Conservation (phyloP, 1,140 invertebrate species). For the Eulimnadia texana region DNA sequence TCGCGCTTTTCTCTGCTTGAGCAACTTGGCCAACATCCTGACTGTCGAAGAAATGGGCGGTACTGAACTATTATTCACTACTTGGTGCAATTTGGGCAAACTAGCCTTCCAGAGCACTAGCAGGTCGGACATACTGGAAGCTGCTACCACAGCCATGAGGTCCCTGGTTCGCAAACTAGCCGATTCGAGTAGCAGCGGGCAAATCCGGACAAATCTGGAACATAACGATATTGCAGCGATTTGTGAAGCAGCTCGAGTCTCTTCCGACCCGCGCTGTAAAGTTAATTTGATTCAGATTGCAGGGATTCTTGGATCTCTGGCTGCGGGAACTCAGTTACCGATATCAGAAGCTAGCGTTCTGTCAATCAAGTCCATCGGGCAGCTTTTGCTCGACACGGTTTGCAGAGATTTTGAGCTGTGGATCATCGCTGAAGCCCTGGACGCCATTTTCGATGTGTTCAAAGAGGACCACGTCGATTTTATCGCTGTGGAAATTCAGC, state of each 20-base stretch:
- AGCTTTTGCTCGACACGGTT: conserved; percentile 38
- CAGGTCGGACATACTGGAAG: conserved; percentile 32
- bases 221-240: conserved; percentile 21
- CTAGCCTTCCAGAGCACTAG: conserved; percentile 28
- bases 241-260: conserved; percentile 21
- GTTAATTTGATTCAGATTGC: conserved; percentile 26
- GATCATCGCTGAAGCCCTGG: conserved; percentile 54
- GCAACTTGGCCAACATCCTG: conserved; percentile 45
- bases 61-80: conserved; percentile 32
- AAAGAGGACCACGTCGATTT: conserved; percentile 54
- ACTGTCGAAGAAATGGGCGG: conserved; percentile 44
- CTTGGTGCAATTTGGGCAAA: conserved; percentile 39
- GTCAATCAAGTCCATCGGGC: conserved; percentile 27
- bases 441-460: conserved; percentile 59
- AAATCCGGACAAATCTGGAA: conserved; percentile 21
- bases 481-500: conserved; percentile 42
- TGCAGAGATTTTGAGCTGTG: conserved; percentile 41
- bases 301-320: conserved; percentile 17
- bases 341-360: conserved; percentile 13
- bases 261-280: conserved; percentile 20
- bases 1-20: conserved; percentile 45
- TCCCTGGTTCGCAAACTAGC: conserved; percentile 36
- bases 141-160: conserved; percentile 47
- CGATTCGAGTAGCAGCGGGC: conserved; percentile 12
- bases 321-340: neutral